Evolutionary conservation across 2,113 vertebrate genomes (phyloP), one percentile per base, ranked within the genome.

Genomic region (Indri indri): DNA sequence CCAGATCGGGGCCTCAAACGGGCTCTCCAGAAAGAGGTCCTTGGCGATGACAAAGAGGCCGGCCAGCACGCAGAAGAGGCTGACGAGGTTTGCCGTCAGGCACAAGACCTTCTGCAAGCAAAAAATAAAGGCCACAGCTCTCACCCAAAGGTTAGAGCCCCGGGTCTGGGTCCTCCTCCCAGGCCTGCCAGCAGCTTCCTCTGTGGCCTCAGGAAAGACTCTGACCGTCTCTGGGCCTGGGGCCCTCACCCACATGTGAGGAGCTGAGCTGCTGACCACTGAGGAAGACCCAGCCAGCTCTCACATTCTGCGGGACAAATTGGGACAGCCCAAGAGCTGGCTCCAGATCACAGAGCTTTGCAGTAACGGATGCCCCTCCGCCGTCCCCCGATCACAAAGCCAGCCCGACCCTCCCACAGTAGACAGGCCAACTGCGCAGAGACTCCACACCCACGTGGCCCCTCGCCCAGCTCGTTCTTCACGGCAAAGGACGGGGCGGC

Each of bases 21-120:
- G 32, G 18, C 12, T 52, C 27, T 97, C 97, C 88, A 96, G 65
- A 30, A 97, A 96, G 30, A 97, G 76, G 23, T 98, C 97, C 88
- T 97, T 97, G 85, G 3, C 0, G 0, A 96, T 54, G 71, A 97
- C 52, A 0, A 79, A 76, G 88, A 96, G 42, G 45, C 97, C 97
- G 0, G 90, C 52, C 42, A 96, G 84, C 1, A 47, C 40, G 0
- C 94, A 97, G 57, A 97, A 5, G 71, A 74, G 54, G 88, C 94
- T 95, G 71, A 90, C 0, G n/a, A 80, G 1, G 32, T 89, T 90
- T 2, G 50, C 4, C 0, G 1, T 1, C 22, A 95, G 34, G 88
- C 95, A 95, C 16, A 59, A 10, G 0, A 0, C 1, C 85, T n/a
- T 96, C 94, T 96, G 13, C 13, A 65, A 66, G 84, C 10, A 65